A percentile compares a stretch with the other conserved stretches of the same genome.
Conservation (phyloP, 2,113 vertebrate species). For the Garra rufa region DNA sequence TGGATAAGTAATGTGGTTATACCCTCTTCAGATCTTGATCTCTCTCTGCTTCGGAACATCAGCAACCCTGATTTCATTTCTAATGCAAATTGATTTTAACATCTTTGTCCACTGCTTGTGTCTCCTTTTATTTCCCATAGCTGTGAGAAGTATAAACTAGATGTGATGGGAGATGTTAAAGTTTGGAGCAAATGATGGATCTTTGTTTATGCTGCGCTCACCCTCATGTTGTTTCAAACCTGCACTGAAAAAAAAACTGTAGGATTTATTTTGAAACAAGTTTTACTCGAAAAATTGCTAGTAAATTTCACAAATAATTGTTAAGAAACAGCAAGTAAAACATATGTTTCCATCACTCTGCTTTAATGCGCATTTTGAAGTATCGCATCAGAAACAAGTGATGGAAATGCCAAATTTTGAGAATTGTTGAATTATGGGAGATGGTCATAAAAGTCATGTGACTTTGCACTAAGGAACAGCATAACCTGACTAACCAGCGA, state of each 20-base stretch:
- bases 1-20: conserved; percentile 66
- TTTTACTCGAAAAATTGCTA: background rate
- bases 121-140: conserved; percentile 25
- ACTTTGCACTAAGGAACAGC: too few relatives aligned
- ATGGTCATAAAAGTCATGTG: too few relatives aligned
- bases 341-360: too few relatives aligned
- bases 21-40: conserved; percentile 50
- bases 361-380: too few relatives aligned
- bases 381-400: too few relatives aligned
- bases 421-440: too few relatives aligned
- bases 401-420: too few relatives aligned
- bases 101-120: conserved; percentile 56
- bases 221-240: background rate
- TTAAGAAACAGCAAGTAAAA: too few relatives aligned
- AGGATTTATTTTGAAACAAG: background rate
- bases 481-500: too few relatives aligned
- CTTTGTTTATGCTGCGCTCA: background rate
- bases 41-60: conserved; percentile 45
- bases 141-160: background rate
- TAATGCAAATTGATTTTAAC: conserved; percentile 66
- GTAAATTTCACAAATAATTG: background rate
- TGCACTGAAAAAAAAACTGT: background rate
- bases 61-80: conserved; percentile 61
- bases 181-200: background rate
- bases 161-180: conserved; percentile 12